Conservation (phyloP, 2,888 invertebrate species). For the Drymonia ruficornis region DNA sequence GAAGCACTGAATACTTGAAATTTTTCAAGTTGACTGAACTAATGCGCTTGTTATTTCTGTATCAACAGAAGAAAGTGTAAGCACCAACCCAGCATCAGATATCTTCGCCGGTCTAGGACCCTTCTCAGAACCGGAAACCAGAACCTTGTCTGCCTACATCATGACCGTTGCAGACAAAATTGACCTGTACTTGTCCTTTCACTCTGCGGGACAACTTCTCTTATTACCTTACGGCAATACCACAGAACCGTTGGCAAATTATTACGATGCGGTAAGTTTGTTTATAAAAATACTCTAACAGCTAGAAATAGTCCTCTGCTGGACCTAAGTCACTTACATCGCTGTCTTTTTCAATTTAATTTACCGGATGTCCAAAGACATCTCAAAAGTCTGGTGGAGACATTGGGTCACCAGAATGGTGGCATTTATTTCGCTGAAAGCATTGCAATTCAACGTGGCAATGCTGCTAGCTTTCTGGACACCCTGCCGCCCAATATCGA, state of each 20-base stretch:
- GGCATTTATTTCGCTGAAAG: too few relatives aligned
- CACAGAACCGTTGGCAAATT: conserved; percentile 81
- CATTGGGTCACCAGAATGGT: too few relatives aligned
- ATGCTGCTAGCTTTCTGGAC: too few relatives aligned
- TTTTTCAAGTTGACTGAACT: too few relatives aligned
- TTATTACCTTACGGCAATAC: conserved; percentile 89
- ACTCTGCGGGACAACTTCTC: conserved; percentile 89
- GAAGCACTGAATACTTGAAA: not conserved
- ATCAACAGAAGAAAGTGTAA: conserved; percentile 78
- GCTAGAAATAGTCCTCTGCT: too few relatives aligned
- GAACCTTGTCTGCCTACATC: conserved; percentile 82
- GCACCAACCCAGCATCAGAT: conserved; percentile 83
- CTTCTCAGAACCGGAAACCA: conserved; percentile 89
- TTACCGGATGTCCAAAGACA: too few relatives aligned
- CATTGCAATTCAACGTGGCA: too few relatives aligned
- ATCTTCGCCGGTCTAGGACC: conserved; percentile 87
- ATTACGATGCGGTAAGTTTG: conserved; percentile 81
- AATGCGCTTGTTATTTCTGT: not conserved
- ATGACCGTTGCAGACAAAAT: conserved; percentile 73
- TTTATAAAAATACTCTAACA: not conserved
- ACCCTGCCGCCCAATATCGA: too few relatives aligned
- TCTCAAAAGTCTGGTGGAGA: too few relatives aligned
- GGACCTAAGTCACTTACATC: not conserved
- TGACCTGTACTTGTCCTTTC: conserved; percentile 88
- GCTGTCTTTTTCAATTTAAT: not conserved